phyloP scores from a whole-genome alignment of 2,888 invertebrate species.

The Carpatolechia fugitivella region DNA sequence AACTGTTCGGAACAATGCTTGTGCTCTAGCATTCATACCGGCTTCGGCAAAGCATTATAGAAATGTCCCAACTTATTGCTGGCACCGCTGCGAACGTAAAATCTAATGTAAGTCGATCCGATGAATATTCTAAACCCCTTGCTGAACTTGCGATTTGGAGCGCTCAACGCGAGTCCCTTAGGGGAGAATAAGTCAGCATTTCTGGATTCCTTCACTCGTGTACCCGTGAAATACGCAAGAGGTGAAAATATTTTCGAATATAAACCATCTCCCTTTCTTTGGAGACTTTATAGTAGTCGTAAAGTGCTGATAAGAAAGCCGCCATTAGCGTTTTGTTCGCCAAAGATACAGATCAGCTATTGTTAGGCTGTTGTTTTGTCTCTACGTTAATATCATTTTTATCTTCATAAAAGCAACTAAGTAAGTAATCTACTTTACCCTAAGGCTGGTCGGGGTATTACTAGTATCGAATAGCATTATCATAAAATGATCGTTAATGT shows the following conservation, averaged over 20 bases:
- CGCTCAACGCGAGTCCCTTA: slow-evolving; percentile 31
- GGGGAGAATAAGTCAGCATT: slow-evolving; percentile 30
- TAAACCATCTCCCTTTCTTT: slow-evolving; percentile 19
- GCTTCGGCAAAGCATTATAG: slow-evolving; percentile 45
- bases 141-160: slow-evolving; percentile 35
- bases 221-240: neutral
- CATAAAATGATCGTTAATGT: slow-evolving; percentile 10
- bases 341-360: slow-evolving; percentile 29
- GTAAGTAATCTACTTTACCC: slow-evolving; percentile 6
- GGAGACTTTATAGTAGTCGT: slow-evolving; percentile 18
- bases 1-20: slow-evolving; percentile 68
- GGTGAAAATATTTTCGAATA: slow-evolving; percentile 15
- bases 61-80: slow-evolving; percentile 57
- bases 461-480: slow-evolving; percentile 7
- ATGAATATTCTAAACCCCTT: slow-evolving; percentile 58
- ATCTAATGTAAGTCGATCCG: slow-evolving; percentile 55
- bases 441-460: neutral
- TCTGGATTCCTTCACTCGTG: slow-evolving; percentile 28
- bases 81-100: slow-evolving; percentile 49
- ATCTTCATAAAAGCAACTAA: slow-evolving; percentile 7
- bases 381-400: slow-evolving; percentile 20
- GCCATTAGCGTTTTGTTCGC: slow-evolving; percentile 31
- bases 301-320: slow-evolving; percentile 24
- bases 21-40: slow-evolving; percentile 58
- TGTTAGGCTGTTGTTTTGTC: slow-evolving; percentile 26